A percentile compares a stretch with the other conserved stretches of the same genome.
phyloP scores from a whole-genome alignment of 1,140 invertebrate species.

The Lepidurus packardi region DNA sequence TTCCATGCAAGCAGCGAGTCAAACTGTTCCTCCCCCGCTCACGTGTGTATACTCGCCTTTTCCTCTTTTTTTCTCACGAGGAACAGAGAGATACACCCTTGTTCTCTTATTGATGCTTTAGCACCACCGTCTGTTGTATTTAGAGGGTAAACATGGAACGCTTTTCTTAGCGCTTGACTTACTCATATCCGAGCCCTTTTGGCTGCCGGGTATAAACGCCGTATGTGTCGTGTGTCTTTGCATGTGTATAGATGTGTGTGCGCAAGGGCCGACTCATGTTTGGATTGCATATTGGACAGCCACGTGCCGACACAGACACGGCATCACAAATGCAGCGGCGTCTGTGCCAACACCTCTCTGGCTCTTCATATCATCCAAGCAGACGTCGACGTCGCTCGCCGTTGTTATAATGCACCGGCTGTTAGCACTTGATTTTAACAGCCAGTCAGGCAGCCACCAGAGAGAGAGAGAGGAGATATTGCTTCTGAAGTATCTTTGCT shows the following conservation, averaged over 20 bases:
- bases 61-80: background rate
- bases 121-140: conserved; percentile 18
- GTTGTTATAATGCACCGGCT: conserved; percentile 13
- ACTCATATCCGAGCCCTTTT: background rate
- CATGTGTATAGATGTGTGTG: conserved; percentile 5
- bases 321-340: background rate
- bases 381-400: conserved; percentile 12
- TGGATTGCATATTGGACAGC: conserved; percentile 21
- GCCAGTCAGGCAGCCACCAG: background rate
- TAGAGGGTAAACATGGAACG: conserved; percentile 4
- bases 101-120: background rate
- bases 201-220: background rate
- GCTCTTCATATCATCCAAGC: conserved; percentile 1
- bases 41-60: background rate
- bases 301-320: conserved; percentile 20
- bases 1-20: background rate
- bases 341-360: background rate
- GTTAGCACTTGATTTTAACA: conserved; percentile 18
- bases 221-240: conserved; percentile 10
- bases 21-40: background rate
- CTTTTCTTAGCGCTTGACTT: conserved; percentile 1
- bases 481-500: background rate
- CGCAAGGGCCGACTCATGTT: conserved; percentile 8
- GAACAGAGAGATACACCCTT: background rate
- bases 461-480: background rate